Conservation (phyloP, 2,888 invertebrate genomes). For the Craniophora ligustri region DNA sequence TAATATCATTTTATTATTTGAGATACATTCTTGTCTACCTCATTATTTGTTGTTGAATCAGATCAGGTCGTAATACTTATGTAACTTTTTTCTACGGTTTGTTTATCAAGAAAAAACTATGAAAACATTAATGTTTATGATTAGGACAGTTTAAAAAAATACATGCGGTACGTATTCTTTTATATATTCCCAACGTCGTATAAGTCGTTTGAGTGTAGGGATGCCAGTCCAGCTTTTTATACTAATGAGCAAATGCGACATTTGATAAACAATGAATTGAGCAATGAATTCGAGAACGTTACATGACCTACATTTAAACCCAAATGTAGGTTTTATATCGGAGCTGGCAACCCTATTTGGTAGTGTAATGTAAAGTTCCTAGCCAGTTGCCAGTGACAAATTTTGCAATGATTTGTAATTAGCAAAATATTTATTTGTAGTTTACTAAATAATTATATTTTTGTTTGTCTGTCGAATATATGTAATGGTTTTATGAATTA, state of each 20-base stretch:
- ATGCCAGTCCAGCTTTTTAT: no score
- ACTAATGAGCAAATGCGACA: no score
- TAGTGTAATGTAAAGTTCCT: background rate
- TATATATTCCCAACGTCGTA: no score
- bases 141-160: no score
- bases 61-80: slow-evolving; percentile 20
- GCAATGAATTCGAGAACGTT: no score
- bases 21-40: background rate
- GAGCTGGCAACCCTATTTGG: background rate
- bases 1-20: slow-evolving; percentile 29
- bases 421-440: background rate
- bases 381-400: background rate
- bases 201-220: no score
- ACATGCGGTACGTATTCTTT: no score
- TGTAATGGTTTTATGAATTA: background rate
- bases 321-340: background rate
- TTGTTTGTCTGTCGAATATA: background rate
- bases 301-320: background rate
- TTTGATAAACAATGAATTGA: no score
- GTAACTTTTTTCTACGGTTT: no score
- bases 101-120: no score
- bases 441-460: background rate
- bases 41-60: slow-evolving; percentile 15
- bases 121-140: no score
- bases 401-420: background rate